Conservation (phyloP, 2,888 invertebrate species). For the Apamea epomidion region DNA sequence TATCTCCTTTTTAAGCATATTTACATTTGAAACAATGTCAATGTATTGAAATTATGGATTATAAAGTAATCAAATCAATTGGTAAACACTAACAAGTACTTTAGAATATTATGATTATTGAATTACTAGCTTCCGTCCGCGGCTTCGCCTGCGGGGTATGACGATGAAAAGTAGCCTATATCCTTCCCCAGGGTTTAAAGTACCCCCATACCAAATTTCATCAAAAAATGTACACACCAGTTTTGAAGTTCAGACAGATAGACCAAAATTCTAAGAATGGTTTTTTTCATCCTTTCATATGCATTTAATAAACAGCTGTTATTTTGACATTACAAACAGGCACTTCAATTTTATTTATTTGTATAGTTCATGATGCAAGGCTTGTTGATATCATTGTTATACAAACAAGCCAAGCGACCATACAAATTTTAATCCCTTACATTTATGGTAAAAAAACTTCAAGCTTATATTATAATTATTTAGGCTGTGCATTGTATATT, state of each 20-base stretch:
- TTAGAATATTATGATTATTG: background rate
- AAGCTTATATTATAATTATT: no score
- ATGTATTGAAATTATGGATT: constrained; percentile 19
- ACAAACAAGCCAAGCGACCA: background rate
- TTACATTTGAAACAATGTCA: constrained; percentile 39
- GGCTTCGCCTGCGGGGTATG: background rate
- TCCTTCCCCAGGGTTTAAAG: background rate
- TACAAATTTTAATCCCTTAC: background rate
- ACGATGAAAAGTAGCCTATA: background rate
- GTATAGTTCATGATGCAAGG: background rate
- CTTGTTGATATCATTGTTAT: background rate
- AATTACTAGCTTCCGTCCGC: background rate
- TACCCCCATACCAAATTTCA: background rate
- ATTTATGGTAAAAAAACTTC: background rate
- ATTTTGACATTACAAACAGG: no score
- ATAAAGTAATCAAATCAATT: constrained; percentile 20
- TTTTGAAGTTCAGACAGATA: no score
- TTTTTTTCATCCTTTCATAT: background rate
- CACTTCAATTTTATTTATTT: no score
- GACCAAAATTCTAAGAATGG: no score
- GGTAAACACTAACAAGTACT: constrained; percentile 25
- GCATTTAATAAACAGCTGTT: no score
- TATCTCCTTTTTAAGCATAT: constrained; percentile 38
- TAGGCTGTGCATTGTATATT: background rate
- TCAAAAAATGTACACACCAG: background rate